Evolutionary conservation across 2,888 invertebrate species (phyloP), one percentile per base, ranked within the genome.

Genomic region (Cyclophora albipunctata): DNA sequence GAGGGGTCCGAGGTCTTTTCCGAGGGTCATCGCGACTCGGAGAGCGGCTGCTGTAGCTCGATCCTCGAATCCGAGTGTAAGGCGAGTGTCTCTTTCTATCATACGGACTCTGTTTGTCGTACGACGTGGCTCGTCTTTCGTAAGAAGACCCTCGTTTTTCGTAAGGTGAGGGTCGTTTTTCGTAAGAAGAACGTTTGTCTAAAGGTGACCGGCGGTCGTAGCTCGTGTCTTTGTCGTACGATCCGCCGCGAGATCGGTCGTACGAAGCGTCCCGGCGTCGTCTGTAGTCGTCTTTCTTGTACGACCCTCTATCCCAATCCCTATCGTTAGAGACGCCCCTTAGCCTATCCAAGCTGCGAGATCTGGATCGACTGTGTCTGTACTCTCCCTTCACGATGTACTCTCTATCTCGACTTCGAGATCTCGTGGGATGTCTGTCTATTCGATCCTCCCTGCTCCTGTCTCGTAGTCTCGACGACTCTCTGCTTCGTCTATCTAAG

Each of bases 1-100:
- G 92, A 0, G 93, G 93, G 0, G 93, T 92, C 42, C 93, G 84
- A 0, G 93, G 93, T 62, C 93, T 85, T 63, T 93, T 93, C 44
- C 93, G 86, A 1, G 85, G 84, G 50, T 92, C 92, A 50, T 91
- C 91, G 7, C 91, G 81, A 53, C 90, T 91, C 43, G 75, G 90
- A 54, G 71, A 88, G 4, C 84, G 67, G 50, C 86, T 84, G 6
- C 83, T 77, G 50, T 82, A 89, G 53, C 86, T 83, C 1, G 87
- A 82, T 3, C 78, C 78, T 46, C 89, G 69, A 44, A 86, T 74
- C 3, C 89, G 81, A 51, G 70, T 69, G 56, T 89, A 89, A 0
- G 89, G 89, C 0, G 89, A 88, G 54, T 83, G 86, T 41, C 86
- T 73, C 54, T 89, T 89, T 48, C 85, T 75, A 46, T 89, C 88